Percentiles rank a stretch among this genome's conserved stretches.
Evolutionary conservation across 2,888 invertebrate species (phyloP).

Genomic region (Perithous albicinctus): DNA sequence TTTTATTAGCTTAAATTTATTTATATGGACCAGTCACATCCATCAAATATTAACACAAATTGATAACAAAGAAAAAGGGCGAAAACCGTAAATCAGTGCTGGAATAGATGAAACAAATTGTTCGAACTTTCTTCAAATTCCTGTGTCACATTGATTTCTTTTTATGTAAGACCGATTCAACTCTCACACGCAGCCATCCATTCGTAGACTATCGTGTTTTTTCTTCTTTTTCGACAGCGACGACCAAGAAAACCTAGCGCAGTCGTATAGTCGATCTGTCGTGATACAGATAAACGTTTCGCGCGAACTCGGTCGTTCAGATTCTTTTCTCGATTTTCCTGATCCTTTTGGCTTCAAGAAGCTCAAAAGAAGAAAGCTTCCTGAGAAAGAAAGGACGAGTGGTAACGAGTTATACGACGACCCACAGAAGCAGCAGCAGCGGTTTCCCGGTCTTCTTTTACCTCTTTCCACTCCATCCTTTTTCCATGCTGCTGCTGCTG

Average conservation of each 20-base stretch:
- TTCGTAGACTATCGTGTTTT: neutral
- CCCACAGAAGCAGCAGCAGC: slow-evolving; percentile 31
- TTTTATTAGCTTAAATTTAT: no score
- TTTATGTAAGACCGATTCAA: slow-evolving; percentile 14
- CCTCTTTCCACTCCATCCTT: slow-evolving; percentile 7
- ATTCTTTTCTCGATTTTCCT: slow-evolving; percentile 52
- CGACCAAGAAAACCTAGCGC: neutral
- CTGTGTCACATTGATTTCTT: neutral
- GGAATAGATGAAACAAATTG: no score
- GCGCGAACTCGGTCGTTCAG: slow-evolving; percentile 36
- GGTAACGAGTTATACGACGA: slow-evolving; percentile 60
- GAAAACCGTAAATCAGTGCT: no score
- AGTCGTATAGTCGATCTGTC: slow-evolving; percentile 12
- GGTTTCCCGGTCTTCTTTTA: slow-evolving; percentile 51
- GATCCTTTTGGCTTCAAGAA: slow-evolving; percentile 31
- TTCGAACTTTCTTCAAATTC: no score
- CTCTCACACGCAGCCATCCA: neutral
- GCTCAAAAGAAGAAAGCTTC: slow-evolving; percentile 34
- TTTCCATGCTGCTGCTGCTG: neutral
- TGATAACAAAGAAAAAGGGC: slow-evolving; percentile 21
- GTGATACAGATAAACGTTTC: slow-evolving; percentile 59
- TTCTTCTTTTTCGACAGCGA: no score
- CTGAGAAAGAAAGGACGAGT: slow-evolving; percentile 43
- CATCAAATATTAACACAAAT: neutral
- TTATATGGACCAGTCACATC: neutral